Conservation (phyloP, 1,140 invertebrate genomes). For the Heterodera carotae region DNA sequence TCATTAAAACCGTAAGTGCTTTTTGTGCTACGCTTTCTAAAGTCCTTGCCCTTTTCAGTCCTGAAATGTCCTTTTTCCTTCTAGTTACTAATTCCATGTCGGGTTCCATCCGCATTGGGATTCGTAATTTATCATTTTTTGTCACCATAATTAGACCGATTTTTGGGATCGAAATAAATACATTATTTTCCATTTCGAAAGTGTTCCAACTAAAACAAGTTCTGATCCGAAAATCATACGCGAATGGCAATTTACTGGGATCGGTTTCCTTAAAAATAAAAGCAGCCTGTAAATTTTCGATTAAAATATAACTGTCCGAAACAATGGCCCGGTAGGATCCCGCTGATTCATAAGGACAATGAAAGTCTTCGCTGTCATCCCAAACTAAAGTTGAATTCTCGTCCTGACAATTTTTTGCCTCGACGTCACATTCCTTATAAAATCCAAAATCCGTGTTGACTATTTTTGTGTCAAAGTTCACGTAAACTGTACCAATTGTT, state of each 20-base stretch:
- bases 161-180: not conserved
- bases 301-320: not conserved
- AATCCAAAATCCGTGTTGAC: no score
- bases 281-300: constrained; percentile 10
- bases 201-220: not conserved
- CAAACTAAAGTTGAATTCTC: no score
- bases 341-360: constrained; percentile 11
- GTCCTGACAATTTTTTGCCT: not conserved
- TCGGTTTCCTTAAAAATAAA: constrained; percentile 6
- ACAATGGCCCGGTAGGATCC: no score
- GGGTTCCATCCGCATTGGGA: not conserved
- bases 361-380: not conserved
- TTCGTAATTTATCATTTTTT: not conserved
- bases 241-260: no score
- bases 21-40: no score
- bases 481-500: not conserved
- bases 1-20: not conserved
- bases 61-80: not conserved
- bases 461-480: no score
- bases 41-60: constrained; percentile 6
- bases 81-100: no score
- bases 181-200: not conserved
- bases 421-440: no score
- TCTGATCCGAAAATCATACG: not conserved
- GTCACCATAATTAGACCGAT: not conserved